Percentiles rank a stretch among this genome's conserved stretches.
Conservation (phyloP, 2,888 invertebrate genomes). For the Drosophila macrospina region DNA sequence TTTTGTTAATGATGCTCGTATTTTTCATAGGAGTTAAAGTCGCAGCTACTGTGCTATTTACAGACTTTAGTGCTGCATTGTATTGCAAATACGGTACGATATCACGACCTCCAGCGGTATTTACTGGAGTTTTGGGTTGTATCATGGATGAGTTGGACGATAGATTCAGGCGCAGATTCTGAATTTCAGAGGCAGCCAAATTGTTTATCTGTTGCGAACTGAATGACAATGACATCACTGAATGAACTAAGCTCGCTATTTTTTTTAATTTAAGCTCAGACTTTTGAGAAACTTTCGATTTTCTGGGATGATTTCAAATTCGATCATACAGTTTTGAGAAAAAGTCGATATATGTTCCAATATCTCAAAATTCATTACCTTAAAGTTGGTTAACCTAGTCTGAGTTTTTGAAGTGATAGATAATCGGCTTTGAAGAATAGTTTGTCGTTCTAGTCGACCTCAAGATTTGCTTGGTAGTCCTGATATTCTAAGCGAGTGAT, state of each 20-base stretch:
- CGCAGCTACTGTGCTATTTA: neutral
- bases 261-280: no score
- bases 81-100: conserved; percentile 1
- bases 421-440: neutral
- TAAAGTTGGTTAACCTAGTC: neutral
- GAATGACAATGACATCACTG: conserved; percentile 46
- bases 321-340: neutral
- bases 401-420: neutral
- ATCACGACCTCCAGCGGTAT: conserved; percentile 1
- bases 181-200: neutral
- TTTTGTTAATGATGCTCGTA: conserved; percentile 5
- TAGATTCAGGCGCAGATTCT: neutral
- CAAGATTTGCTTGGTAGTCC: neutral
- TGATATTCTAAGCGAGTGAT: neutral
- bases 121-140: neutral
- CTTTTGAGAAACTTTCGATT: neutral
- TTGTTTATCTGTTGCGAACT: conserved; percentile 24
- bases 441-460: neutral
- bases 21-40: neutral
- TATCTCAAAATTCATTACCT: neutral
- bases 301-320: neutral
- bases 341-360: neutral
- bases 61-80: conserved; percentile 6
- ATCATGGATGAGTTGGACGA: conserved; percentile 18
- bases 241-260: neutral